phyloP scores from a whole-genome alignment of 2,113 vertebrate species.

The Aegypius monachus region DNA sequence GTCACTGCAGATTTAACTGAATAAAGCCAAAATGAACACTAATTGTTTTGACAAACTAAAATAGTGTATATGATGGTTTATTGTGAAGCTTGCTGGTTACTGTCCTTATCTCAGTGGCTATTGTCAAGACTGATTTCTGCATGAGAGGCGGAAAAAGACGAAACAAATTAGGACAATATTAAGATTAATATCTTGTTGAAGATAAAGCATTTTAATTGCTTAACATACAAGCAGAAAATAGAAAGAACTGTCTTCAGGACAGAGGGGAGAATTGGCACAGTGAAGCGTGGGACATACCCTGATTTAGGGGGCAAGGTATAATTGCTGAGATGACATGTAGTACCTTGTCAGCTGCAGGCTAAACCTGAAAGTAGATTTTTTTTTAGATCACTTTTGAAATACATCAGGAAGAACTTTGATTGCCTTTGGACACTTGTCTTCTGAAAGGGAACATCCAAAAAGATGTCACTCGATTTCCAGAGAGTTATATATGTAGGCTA shows the following conservation, averaged over 20 bases:
- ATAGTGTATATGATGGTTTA: slow-evolving; percentile 65
- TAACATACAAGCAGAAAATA: background rate
- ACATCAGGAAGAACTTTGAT: background rate
- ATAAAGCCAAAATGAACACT: slow-evolving; percentile 84
- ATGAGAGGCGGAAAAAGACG: slow-evolving; percentile 3
- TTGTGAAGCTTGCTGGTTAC: slow-evolving; percentile 17
- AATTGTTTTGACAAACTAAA: slow-evolving; percentile 87
- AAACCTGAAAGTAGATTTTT: background rate
- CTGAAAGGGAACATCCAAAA: background rate
- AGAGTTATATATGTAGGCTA: background rate
- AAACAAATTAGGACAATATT: slow-evolving; percentile 41
- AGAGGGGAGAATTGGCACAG: background rate
- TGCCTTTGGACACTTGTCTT: background rate
- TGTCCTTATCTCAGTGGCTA: slow-evolving; percentile 39
- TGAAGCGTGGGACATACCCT: background rate
- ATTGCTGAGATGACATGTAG: background rate
- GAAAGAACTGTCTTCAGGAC: background rate
- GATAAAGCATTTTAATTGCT: slow-evolving; percentile 14
- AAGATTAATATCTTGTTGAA: slow-evolving; percentile 21
- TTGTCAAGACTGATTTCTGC: slow-evolving; percentile 41
- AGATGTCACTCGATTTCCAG: background rate
- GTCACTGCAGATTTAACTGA: slow-evolving; percentile 79
- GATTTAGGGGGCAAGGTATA: background rate
- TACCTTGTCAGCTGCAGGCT: background rate
- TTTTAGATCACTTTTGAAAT: background rate